Base-by-base conservation (phyloP, 2,797 vertebrate genomes). In the Hoplostethus mediterraneus region DNA sequence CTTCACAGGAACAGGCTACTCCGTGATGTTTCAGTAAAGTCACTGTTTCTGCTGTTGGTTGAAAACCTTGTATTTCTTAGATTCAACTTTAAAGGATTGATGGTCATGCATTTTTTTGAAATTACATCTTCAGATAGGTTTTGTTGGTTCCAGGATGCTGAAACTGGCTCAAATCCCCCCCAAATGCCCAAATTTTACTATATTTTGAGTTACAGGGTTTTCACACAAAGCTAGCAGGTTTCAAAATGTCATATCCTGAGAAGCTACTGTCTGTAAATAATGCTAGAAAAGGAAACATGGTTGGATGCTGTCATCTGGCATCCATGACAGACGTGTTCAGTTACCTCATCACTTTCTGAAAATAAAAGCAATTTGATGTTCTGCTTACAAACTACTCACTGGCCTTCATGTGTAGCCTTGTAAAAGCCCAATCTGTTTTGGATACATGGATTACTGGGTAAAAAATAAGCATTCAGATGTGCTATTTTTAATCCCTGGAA, bases 1-100 rank as follows among this genome's bases (percentile, higher is more conserved):
- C 91, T 90, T 90, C 86, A 90, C 72, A 85, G 69, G 76, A 67
- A 86, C 6, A n/a, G 79, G 79, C 79, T 76, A 76, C 89, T 71
- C 73, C 51, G 36, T 83, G 83, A 87, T 82, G 82, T 70, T 74
- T 73, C 40, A 25, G 33, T 45, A 12, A 38, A 16, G 13, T 38
- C 44, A 47, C 31, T 17, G 48, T n/a, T 45, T 56, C 17, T 59
- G 42, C 38, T 28, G 38, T 58, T 7, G 13, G 38, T 56, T 47
- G 10, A 69, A 66, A 77, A 21, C 25, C 49, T 65, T 31, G 63
- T 1, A 49, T 69, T 28, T 31, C 44, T 52, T 48, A 59, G 14
- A 56, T 48, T 4, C 8, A 40, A 3, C 62, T 28, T 28, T 28
- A 2, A 28, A 28, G 28, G 28, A 28, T 1, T 17, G 38, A 31